phyloP scores from a whole-genome alignment of 2,113 vertebrate genomes.

The Phocoena phocoena region DNA sequence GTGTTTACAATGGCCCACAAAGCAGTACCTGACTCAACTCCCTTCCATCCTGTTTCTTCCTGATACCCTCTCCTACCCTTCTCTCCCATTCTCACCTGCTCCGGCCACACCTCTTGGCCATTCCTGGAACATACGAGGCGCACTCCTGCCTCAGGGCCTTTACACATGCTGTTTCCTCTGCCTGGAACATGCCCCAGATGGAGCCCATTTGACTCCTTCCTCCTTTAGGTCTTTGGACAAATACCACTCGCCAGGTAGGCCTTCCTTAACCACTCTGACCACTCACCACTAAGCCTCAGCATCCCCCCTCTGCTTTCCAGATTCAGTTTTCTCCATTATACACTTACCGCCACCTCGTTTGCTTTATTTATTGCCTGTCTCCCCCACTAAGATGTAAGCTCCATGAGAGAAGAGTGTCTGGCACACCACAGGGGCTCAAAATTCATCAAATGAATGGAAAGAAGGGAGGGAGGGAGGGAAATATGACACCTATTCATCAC shows the following conservation, averaged over 20 bases:
- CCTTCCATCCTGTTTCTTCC: not conserved
- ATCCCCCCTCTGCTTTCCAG: too few relatives aligned
- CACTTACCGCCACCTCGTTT: not conserved
- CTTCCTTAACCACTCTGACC: not conserved
- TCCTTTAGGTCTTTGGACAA: not conserved
- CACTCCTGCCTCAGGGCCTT: not conserved
- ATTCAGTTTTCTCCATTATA: not conserved
- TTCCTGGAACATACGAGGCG: not conserved
- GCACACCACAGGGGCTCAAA: not conserved
- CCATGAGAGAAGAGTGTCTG: not conserved
- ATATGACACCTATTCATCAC: rapidly evolving
- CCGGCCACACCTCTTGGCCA: not conserved
- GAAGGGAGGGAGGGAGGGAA: not conserved
- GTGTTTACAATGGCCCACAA: not conserved
- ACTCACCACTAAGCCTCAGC: not conserved
- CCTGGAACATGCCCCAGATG: not conserved
- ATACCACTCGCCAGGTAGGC: not conserved
- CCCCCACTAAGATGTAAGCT: not conserved
- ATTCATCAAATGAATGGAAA: not conserved
- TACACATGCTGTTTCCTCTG: too few relatives aligned
- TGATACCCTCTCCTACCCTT: not conserved
- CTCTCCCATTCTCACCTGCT: not conserved
- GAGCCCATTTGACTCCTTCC: not conserved
- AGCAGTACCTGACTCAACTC: rapidly evolving
- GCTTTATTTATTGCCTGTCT: not conserved